Evolutionary conservation across 2,113 vertebrate genomes (phyloP), one percentile per base, ranked within the genome.

Genomic region (Melospiza georgiana): DNA sequence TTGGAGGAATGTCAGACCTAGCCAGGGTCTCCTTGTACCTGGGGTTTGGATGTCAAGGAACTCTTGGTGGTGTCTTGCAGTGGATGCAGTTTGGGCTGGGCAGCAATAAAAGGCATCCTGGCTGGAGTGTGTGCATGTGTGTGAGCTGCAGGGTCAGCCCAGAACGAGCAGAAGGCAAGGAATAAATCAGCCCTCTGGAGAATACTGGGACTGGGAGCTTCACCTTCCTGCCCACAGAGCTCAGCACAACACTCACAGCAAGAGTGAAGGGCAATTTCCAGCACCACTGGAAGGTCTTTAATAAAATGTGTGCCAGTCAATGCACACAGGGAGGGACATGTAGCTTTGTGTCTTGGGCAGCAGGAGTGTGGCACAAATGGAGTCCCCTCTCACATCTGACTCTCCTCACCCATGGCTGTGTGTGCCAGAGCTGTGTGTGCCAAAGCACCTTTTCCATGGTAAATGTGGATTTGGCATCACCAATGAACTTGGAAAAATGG

Each of bases 321-420:
- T 46, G 69, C 61, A 61, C 0, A 1, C 2, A 4, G 49, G 57
- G 57, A 84, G 51, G 58, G 79, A 25, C n/a, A 15, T 2, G 37
- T 17, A 10, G 79, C 54, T 85, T 23, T 63, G 66, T 79, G 72
- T 58, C 46, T n/a, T 5, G 7, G 84, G 57, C 59, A 73, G 90
- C 28, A 12, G 43, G 65, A 44, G 33, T 23, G 46, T 3, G 8
- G 76, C 80, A 66, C 41, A 46, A 33, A 12, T 9, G 59, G 73
- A 84, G n/a, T 72, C n/a, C 44, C 17, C 59, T 54, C 4, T 2
- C 27, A 2, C 3, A 14, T 54, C 51, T 22, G 9, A 24, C 15
- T 0, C 61, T 71, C 37, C 49, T 49, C 33, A 6, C 5, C 1
- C 12, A 4, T 0, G 7, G 88, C 41, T 75, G 65, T 0, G 0